phyloP scores from a whole-genome alignment of 2,113 vertebrate species.

The Myiagra hebetior region DNA sequence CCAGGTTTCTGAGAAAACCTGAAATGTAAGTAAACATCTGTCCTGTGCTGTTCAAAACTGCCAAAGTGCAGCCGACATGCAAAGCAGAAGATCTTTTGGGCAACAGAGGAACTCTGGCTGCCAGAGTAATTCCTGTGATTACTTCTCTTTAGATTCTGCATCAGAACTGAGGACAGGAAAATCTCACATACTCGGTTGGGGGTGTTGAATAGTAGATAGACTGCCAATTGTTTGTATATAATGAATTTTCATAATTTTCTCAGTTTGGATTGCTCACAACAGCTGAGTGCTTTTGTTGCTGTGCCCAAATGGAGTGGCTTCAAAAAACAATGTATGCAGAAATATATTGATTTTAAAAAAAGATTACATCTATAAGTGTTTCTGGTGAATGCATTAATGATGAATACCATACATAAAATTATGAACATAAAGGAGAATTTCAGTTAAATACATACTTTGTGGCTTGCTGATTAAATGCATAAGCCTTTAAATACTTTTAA shows the following conservation, averaged over 20 bases:
- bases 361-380: neutral
- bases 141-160: neutral
- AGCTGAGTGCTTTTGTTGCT: neutral
- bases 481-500: neutral
- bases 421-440: neutral
- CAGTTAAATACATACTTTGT: neutral
- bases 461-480: neutral
- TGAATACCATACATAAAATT: neutral
- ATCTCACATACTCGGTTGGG: neutral
- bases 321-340: neutral
- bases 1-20: neutral
- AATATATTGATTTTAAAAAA: neutral
- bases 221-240: neutral
- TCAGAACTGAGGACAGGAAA: neutral
- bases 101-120: neutral
- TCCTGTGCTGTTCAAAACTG: neutral
- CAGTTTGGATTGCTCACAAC: neutral
- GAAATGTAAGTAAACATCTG: neutral
- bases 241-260: neutral
- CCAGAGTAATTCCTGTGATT: neutral
- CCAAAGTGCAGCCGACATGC: neutral
- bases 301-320: neutral
- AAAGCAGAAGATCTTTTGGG: neutral
- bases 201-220: neutral
- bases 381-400: neutral